phyloP scores from a whole-genome alignment of 2,888 invertebrate genomes.

The Pseudeuparius sepicola region DNA sequence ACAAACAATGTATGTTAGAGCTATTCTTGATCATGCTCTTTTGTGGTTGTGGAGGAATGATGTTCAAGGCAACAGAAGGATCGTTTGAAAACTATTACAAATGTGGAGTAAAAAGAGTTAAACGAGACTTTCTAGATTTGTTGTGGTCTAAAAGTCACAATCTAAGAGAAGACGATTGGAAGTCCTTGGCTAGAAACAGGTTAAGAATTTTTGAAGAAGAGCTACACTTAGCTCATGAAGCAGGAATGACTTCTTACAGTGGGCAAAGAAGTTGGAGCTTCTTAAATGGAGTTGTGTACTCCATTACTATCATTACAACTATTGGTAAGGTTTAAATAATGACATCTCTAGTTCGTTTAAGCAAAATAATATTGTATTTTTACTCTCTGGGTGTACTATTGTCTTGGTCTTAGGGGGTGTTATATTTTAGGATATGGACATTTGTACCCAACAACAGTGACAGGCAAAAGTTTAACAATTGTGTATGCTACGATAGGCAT shows the following conservation, averaged over 20 bases:
- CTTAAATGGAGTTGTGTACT: conserved; percentile 77
- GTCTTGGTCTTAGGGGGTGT: no score
- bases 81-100: conserved; percentile 79
- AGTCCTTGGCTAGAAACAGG: conserved; percentile 69
- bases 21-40: conserved; percentile 59
- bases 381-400: conserved; percentile 3
- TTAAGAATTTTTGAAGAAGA: conserved; percentile 79
- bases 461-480: conserved; percentile 81
- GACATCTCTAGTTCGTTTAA: not conserved
- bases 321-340: conserved; percentile 60
- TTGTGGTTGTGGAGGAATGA: conserved; percentile 65
- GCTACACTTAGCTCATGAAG: conserved; percentile 71
- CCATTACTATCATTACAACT: conserved; percentile 77
- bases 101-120: conserved; percentile 77
- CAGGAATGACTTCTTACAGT: conserved; percentile 74
- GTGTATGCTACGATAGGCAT: conserved; percentile 92
- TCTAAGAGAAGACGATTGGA: conserved; percentile 83
- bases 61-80: conserved; percentile 76
- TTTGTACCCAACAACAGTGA: conserved; percentile 80
- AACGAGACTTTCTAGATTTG: conserved; percentile 74
- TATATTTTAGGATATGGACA: conserved; percentile 89
- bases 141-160: conserved; percentile 76
- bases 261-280: conserved; percentile 83
- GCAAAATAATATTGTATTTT: conserved; percentile 4
- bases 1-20: conserved; percentile 60